These are phyloP conservation scores for Paramuricea clavata DNA, from an alignment of 92 coral and sea anemone species.

Conservation along the genomic window DNA sequence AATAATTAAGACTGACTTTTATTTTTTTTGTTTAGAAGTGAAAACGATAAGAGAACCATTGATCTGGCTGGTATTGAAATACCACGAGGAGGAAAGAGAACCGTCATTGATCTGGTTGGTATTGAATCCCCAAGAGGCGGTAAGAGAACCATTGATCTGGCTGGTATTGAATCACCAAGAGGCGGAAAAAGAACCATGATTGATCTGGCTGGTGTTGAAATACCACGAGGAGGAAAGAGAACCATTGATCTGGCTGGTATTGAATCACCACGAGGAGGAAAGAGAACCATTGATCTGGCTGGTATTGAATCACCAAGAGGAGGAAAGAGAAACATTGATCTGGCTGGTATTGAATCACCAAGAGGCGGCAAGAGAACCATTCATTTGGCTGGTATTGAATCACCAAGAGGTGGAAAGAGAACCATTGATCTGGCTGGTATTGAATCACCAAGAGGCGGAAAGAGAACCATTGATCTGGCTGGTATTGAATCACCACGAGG, in stretches of 20 bases:
- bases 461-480: too few relatives aligned
- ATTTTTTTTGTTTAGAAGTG: neutral
- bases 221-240: constrained; percentile 28
- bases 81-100: constrained; percentile 40
- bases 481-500: too few relatives aligned
- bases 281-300: constrained; percentile 3
- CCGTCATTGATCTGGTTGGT: constrained; percentile 31
- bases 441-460: neutral
- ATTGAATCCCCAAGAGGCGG: constrained; percentile 32
- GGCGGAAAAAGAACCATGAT: constrained; percentile 22
- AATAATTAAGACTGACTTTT: neutral
- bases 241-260: constrained; percentile 17
- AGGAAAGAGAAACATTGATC: constrained; percentile 1
- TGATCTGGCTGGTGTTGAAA: constrained; percentile 16
- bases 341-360: constrained; percentile 16
- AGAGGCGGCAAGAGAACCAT: neutral
- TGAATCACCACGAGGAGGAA: constrained; percentile 23
- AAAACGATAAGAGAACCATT: neutral
- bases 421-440: neutral
- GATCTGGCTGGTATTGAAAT: constrained; percentile 12
- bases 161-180: constrained; percentile 25
- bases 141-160: constrained; percentile 34
- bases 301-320: constrained; percentile 13
- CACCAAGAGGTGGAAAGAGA: neutral
- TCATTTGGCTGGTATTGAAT: neutral